Evolutionary conservation across 2,113 vertebrate genomes (phyloP).

Genomic region (Atrichornis clamosus): DNA sequence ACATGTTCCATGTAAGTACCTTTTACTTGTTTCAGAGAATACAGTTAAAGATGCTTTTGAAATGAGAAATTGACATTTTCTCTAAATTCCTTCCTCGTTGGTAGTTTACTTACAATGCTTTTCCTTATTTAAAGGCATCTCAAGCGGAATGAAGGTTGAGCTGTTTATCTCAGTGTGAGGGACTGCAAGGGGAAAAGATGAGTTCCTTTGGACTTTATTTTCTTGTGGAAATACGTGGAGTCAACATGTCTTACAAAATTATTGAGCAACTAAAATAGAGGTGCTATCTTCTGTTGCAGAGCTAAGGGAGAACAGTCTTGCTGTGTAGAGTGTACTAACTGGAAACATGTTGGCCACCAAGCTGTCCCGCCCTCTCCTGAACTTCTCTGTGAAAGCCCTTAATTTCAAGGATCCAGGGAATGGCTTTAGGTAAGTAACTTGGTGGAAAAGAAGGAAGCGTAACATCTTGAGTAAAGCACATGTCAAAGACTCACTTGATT

Average conservation of each 20-base stretch:
- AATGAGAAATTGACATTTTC: background rate
- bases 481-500: background rate
- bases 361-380: conserved; percentile 60
- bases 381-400: conserved; percentile 37
- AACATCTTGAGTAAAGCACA: background rate
- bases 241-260: conserved; percentile 20
- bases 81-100: background rate
- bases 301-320: background rate
- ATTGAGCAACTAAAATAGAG: background rate
- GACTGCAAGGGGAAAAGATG: background rate
- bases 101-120: background rate
- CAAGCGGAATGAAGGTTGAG: background rate
- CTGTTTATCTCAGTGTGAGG: background rate
- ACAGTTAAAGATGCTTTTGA: background rate
- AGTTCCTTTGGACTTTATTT: conserved; percentile 34
- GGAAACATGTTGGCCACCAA: conserved; percentile 60
- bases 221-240: background rate
- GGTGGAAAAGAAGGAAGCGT: background rate
- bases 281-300: conserved; percentile 64
- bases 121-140: background rate
- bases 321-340: background rate
- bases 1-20: background rate
- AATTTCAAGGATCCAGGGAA: conserved; percentile 28
- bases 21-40: background rate
- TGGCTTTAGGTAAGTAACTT: conserved; percentile 49